Conservation (phyloP, 1,140 invertebrate genomes). For the Halyomorpha halys region DNA sequence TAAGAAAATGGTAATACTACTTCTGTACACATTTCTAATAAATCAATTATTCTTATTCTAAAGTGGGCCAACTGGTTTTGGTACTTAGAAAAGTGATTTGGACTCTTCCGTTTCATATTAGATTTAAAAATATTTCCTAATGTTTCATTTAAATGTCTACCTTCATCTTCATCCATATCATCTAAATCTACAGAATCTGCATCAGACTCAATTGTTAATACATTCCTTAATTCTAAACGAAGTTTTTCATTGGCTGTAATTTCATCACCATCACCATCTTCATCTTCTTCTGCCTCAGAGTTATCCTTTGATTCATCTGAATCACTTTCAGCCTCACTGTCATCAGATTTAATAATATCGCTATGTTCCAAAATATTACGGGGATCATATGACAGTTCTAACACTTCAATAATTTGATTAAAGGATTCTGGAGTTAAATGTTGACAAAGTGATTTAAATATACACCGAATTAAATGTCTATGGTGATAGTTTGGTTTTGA, state of each 20-base stretch:
- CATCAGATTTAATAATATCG: not conserved
- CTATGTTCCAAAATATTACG: not conserved
- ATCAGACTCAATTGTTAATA: not conserved
- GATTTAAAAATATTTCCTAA: constrained; percentile 4
- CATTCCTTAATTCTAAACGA: constrained; percentile 6
- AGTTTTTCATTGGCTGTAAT: not conserved
- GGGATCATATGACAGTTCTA: not conserved
- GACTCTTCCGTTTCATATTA: not conserved
- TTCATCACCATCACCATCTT: not conserved
- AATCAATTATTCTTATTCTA: constrained; percentile 10
- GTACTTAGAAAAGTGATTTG: not conserved
- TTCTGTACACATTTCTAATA: constrained; percentile 8
- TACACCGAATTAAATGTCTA: constrained; percentile 1
- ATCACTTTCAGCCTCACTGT: not conserved
- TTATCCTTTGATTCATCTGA: not conserved
- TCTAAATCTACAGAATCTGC: constrained; percentile 2
- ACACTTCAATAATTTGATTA: constrained; percentile 9
- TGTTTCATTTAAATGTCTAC: not conserved
- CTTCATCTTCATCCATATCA: constrained; percentile 12
- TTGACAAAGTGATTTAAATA: not conserved
- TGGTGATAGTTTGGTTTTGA: constrained; percentile 11
- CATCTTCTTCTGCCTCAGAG: not conserved
- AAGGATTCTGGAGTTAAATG: constrained; percentile 4
- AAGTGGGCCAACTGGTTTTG: constrained; percentile 7
- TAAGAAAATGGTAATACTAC: constrained; percentile 3